Evolutionary conservation across 2,113 vertebrate genomes (phyloP), one percentile per base, ranked within the genome.

Genomic region (Hipposideros armiger): DNA sequence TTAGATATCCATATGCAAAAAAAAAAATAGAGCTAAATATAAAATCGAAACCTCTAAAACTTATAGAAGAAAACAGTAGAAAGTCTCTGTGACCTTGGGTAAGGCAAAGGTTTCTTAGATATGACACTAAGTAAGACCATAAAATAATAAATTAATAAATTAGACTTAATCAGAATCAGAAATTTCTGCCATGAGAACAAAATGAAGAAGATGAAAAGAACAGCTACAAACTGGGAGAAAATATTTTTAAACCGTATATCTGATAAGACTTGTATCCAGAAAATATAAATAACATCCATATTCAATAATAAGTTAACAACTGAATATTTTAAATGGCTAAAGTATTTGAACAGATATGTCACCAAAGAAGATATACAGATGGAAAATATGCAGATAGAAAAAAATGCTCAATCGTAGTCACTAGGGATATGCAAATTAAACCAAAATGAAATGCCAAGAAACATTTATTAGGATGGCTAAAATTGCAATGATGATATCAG

Each of bases 91-190:
- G 66, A 91, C 30, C 47, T 40, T 81, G 36, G 28, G 28, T 67
- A 74, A 50, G n/a, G 66, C 74, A 66, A 91, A 81, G 24, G 4
- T 66, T 66, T 91, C 82, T 54, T 72, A 94, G 9, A 36, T 17
- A 80, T 1, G 3, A 87, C 42, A 54, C 7, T 30, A 67, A 81
- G 5, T 60, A 74, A 67, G 67, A 87, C 36, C 58, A 40, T 50
- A 66, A 92, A 58, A 92, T 45, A 66, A 58, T 56, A 73, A 91
- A 74, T 17, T 40, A 6, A 56, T 74, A 80, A 36, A 20, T 62
- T 86, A 64, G 4, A 92, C 47, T 73, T 81, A 72, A 66, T 82
- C 45, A 81, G 14, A 91, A 66, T 58, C 24, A 66, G 76, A 95
- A 91, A 81, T 14, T 58, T 56, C 26, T 89, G 47, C 47, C 19